Conservation (phyloP, 2,797 vertebrate genomes). For the Threskiornis aethiopicus region DNA sequence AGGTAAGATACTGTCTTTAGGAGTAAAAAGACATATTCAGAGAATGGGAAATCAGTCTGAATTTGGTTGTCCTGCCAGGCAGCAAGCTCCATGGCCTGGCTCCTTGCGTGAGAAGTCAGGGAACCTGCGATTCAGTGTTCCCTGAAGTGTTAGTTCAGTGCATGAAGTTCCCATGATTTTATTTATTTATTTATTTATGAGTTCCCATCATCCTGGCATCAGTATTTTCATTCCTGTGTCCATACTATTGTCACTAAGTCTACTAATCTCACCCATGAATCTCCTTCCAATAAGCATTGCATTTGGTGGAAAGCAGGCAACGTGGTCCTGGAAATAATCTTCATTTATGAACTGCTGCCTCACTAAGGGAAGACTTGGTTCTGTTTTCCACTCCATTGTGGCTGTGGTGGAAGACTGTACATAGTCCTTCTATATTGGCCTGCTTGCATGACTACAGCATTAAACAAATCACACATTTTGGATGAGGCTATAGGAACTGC, state of each 20-base stretch:
- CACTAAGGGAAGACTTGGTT: background rate
- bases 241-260: background rate
- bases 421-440: background rate
- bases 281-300: background rate
- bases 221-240: background rate
- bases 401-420: background rate
- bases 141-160: background rate
- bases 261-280: background rate
- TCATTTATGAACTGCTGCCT: background rate
- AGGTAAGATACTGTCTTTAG: background rate
- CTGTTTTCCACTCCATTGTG: rapidly evolving
- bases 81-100: background rate
- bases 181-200: background rate
- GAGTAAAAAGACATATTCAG: background rate
- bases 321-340: rapidly evolving
- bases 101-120: background rate
- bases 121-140: background rate
- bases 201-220: background rate
- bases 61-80: background rate
- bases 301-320: background rate
- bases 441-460: background rate
- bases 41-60: background rate
- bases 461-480: background rate
- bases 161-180: background rate
- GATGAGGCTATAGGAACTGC: background rate